phyloP scores from a whole-genome alignment of 1,140 invertebrate genomes.

The Rhagoletis zephyria region DNA sequence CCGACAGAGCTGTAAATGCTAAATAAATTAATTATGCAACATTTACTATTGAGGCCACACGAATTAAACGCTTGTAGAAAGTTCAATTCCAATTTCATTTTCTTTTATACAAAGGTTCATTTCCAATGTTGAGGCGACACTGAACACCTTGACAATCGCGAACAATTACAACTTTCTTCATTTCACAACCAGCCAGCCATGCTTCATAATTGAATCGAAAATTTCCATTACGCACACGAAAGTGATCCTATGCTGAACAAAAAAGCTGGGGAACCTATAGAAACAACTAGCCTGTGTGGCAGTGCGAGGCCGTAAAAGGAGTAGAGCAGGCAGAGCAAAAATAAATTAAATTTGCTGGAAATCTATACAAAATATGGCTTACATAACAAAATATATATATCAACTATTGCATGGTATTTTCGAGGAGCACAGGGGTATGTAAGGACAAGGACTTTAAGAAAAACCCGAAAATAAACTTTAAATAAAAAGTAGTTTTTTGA shows the following conservation, averaged over 20 bases:
- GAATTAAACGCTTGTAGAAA: slow-evolving; percentile 20
- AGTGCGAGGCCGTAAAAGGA: not conserved
- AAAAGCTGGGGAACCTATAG: no score
- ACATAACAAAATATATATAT: slow-evolving; percentile 46
- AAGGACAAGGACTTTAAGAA: not conserved
- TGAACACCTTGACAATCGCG: slow-evolving; percentile 9
- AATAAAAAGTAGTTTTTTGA: not conserved
- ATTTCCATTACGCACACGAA: not conserved
- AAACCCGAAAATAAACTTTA: not conserved
- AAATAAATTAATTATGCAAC: slow-evolving; percentile 30
- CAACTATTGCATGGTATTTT: not conserved
- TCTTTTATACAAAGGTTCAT: not conserved
- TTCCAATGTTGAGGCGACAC: slow-evolving; percentile 5
- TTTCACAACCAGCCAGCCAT: not conserved
- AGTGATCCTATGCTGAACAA: not conserved
- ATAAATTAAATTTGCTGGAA: not conserved
- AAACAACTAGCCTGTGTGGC: not conserved
- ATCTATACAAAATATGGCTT: slow-evolving; percentile 27
- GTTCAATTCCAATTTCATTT: slow-evolving; percentile 34
- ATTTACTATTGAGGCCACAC: not conserved
- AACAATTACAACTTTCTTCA: not conserved
- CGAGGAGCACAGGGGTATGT: slow-evolving; percentile 48
- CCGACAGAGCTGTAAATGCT: not conserved
- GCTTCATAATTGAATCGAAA: not conserved
- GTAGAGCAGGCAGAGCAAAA: not conserved